Conservation (phyloP, 2,888 invertebrate species). For the Limenitis camilla region DNA sequence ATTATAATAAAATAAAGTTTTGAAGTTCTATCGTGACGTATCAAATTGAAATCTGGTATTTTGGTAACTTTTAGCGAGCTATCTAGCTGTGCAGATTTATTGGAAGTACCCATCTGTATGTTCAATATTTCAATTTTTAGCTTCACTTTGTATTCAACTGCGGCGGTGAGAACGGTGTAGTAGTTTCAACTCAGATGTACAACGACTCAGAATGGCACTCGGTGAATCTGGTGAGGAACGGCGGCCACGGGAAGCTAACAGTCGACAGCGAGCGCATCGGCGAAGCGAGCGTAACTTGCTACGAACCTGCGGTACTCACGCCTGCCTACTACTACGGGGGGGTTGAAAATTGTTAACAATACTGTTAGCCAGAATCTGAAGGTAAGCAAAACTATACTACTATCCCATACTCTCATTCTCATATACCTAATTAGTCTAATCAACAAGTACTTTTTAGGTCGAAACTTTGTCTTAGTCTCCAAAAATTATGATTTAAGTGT, state of each 20-base stretch:
- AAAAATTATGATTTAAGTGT: too few relatives aligned
- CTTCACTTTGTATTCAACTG: slow-evolving; percentile 82
- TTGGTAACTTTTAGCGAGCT: too few relatives aligned
- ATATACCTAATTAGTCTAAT: too few relatives aligned
- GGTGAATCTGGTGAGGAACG: slow-evolving; percentile 78
- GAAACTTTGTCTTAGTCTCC: too few relatives aligned
- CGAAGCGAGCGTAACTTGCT: slow-evolving; percentile 64
- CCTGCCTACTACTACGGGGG: slow-evolving; percentile 89
- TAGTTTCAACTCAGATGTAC: slow-evolving; percentile 74
- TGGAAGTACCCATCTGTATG: too few relatives aligned
- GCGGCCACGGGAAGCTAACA: slow-evolving; percentile 77
- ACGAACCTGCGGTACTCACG: slow-evolving; percentile 72
- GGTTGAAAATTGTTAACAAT: slow-evolving; percentile 71
- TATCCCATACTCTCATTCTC: too few relatives aligned
- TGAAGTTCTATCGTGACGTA: background rate
- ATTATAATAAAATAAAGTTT: background rate
- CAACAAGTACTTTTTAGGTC: too few relatives aligned
- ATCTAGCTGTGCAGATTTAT: too few relatives aligned
- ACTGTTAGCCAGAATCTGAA: slow-evolving; percentile 36
- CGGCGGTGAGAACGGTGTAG: slow-evolving; percentile 76
- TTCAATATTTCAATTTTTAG: slow-evolving; percentile 45
- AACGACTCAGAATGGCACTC: slow-evolving; percentile 89
- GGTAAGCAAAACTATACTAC: slow-evolving; percentile 29
- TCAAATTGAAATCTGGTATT: background rate
- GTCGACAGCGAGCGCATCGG: slow-evolving; percentile 77